These are phyloP conservation scores for Gandaritis pyraliata DNA, from an alignment of 2,888 invertebrate genomes.

Conservation along the genomic window DNA sequence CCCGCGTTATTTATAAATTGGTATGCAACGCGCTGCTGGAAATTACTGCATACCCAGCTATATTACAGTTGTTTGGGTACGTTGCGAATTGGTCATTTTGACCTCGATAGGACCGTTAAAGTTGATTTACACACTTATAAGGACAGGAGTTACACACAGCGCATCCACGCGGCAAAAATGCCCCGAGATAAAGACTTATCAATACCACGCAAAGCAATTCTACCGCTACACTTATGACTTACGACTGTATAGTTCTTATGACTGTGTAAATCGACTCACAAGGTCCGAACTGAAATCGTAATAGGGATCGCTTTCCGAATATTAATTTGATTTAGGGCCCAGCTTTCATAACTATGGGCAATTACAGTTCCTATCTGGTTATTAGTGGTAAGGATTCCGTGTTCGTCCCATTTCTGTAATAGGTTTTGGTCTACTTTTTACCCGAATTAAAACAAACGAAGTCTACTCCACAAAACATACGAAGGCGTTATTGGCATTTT, in stretches of 20 bases:
- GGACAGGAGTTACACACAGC: too few relatives aligned
- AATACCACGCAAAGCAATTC: too few relatives aligned
- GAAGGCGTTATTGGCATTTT: too few relatives aligned
- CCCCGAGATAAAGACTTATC: too few relatives aligned
- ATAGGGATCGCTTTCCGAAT: conserved; percentile 49
- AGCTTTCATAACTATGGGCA: conserved; percentile 6
- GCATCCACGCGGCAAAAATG: too few relatives aligned
- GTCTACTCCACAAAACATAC: too few relatives aligned
- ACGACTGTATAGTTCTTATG: too few relatives aligned
- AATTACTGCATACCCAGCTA: neutral
- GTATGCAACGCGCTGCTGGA: neutral
- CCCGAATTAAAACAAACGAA: neutral
- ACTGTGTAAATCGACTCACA: conserved; percentile 19
- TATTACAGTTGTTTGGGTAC: too few relatives aligned
- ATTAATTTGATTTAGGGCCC: conserved; percentile 45
- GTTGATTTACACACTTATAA: too few relatives aligned
- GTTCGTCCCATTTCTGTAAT: neutral
- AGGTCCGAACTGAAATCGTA: conserved; percentile 45
- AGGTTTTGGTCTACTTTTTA: conserved; percentile 1
- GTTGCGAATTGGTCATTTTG: too few relatives aligned
- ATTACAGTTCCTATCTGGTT: neutral
- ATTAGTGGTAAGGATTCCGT: neutral
- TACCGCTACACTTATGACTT: too few relatives aligned
- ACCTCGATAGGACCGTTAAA: too few relatives aligned
- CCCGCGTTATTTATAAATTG: neutral